Evolutionary conservation across 2,888 invertebrate species (phyloP), one percentile per base, ranked within the genome.

Genomic region (Habroteleia sp.): DNA sequence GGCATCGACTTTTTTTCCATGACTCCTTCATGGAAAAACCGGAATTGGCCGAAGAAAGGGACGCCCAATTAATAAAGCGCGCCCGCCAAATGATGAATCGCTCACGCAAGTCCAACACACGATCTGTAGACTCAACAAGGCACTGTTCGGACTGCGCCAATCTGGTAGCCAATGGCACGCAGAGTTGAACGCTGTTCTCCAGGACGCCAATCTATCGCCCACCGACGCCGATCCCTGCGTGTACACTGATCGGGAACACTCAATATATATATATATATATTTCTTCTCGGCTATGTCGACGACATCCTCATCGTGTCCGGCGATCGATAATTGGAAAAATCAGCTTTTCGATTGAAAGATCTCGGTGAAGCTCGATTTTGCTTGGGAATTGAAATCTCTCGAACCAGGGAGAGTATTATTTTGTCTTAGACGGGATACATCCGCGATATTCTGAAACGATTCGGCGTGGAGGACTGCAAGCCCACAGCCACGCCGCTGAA

Each of bases 351-450:
- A 20, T 52, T 77, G 10, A 78, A 78, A 46, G 76, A 80, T 27
- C 54, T 80, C 1, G 81, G 79, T 10, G 48, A 62, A 39, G 73
- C 62, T 3, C 39, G 31, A 6, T 62, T 77, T 54, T 81, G 78
- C 50, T 46, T 82, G 8, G 80, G 79, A 16, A 77, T 82, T 1
- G 78, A 82, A 60, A 77, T 81, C 3, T 1, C 7, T 1, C 14
- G 20, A 17, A 20, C 17, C 1, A 20, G 8, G 14, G 35, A 37
- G 17, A 6, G 41, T 8, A 8, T 2, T 5, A 3, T 10, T 10
- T 37, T 37, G n/a, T 35, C 33, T 27, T 58, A 77, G 29, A n/a
- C 20, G 17, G 52, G 29, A 8, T 50, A 58, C 29, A 75, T 72
- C 6, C 16, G 44, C 0, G 71, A 62, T 14, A 37, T 78, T 14